Base-by-base conservation (phyloP, 2,797 vertebrate species). In the Silurus aristotelis region DNA sequence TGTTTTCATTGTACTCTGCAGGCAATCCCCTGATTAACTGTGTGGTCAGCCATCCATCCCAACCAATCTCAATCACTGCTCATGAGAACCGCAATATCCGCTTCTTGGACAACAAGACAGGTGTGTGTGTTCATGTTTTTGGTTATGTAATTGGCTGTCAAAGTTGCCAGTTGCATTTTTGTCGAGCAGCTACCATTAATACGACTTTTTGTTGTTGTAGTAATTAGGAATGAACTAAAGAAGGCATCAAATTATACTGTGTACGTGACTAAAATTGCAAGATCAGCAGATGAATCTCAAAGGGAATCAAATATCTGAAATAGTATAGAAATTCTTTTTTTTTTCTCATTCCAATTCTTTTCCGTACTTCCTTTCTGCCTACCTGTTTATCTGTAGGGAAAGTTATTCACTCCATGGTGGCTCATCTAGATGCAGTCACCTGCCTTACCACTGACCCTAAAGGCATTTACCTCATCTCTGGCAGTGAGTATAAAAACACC, bases 401-500 rank as follows among this genome's bases (percentile, higher is more conserved):
- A 92, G 93, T 94, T 0, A 95, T 97, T 48, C 97, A 97, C 90
- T 97, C 97, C 0, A 97, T 97, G 97, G 97, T 98, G 7, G 97
- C 97, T 79, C 97, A 98, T 91, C 92, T 98, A 89, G 97, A 97
- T 4, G 97, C 97, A 0, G 97, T 98, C 88, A 98, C 97, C 90
- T 97, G 96, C 94, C 95, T 98, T 0, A 96, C 97, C 2, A 96
- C 96, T 82, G 97, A 98, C 91, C 97, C 97, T 81, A 97, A 96
- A 88, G 97, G 97, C 76, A 95, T 96, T 92, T 97, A 97, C 94
- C 95, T 98, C 91, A 95, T 98, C 94, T 98, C 97, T 1, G 97
- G 97, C 92, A 98, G 97, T 97, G 89, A 96, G 97, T 95, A 80
- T 67, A 72, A 52, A 17, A 38, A 80, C 17, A 12, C 14, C 7